A percentile compares a stretch with the other conserved stretches of the same genome.
These are phyloP conservation scores for Platyrinchus mystaceus DNA, from an alignment of 2,797 vertebrate genomes.

Conservation along the genomic window DNA sequence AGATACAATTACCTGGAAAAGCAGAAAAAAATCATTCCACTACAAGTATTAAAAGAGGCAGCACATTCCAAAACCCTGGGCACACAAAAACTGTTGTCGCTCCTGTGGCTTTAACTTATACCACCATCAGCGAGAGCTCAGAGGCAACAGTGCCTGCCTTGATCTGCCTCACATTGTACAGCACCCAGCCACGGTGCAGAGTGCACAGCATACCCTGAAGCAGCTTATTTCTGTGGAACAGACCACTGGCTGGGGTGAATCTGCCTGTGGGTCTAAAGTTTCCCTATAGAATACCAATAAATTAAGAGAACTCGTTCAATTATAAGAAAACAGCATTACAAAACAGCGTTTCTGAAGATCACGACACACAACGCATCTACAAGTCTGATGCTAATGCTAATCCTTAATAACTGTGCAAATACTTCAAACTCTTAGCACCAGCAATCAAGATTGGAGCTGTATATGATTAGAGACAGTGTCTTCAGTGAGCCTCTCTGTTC, in stretches of 20 bases:
- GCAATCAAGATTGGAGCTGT: background rate
- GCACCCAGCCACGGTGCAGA: background rate
- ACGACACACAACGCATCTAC: fast-evolving
- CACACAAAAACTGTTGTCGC: background rate
- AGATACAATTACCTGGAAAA: background rate
- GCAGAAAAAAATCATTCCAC: background rate
- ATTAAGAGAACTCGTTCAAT: background rate
- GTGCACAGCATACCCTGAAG: background rate
- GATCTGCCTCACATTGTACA: background rate
- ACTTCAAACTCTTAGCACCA: background rate
- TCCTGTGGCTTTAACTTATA: background rate
- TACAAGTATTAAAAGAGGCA: background rate
- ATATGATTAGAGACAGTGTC: background rate
- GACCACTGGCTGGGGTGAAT: background rate
- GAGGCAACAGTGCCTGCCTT: background rate
- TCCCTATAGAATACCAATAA: background rate
- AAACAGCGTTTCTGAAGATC: background rate
- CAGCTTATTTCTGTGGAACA: background rate
- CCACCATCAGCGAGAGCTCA: background rate
- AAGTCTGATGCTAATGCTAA: background rate
- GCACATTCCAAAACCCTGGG: background rate
- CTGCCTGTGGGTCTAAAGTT: background rate
- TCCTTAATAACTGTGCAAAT: background rate
- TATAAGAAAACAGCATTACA: background rate
- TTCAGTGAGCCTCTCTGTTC: background rate